Base-by-base conservation (phyloP, 1,140 invertebrate species). In the Drosophila santomea region DNA sequence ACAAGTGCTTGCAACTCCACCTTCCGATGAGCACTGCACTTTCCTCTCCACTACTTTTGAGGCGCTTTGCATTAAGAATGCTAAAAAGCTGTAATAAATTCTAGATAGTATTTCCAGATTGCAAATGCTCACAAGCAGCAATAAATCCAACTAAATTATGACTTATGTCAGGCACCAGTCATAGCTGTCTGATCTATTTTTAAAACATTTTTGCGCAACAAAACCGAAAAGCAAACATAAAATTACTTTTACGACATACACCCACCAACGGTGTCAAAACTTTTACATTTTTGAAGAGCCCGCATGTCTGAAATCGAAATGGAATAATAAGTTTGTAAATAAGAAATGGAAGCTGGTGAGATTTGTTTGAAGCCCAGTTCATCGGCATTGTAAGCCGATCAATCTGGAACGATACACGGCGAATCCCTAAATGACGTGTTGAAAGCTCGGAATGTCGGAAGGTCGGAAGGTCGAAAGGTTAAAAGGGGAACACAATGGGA, bases 331-430 rank as follows among this genome's bases (percentile, higher is more conserved):
- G 32, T 38, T 48, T 17, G 6, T 15, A 11, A 38, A 12, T 7
- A 2, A 50, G 39, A n/a, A 32, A 66, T 63, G 60, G 17, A 35
- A 66, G 41, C 32, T 47, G 4, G 23, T 43, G 6, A 23, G 47
- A 51, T 64, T 52, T 36, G 17, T 10, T 50, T 32, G 41, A 43
- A 41, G 36, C 47, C 12, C 15, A 11, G 32, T 39, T 51, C 28
- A 68, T 15, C 60, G 17, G 15, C 60, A 66, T 15, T 52, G 36
- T 52, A 44, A 52, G 47, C 64, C 60, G 52, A 68, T 68, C 64
- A 68, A 68, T 66, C 61, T 28, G 15, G 20, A 10, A 52, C 44
- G 28, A 38, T 44, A 43, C 10, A 25, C 45, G n/a, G 36, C 8
- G 43, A 68, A 68, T 66, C 38, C 61, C n/a, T 6, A 54, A 36